Conservation (phyloP, 2,888 invertebrate species). For the Theretra japonica region DNA sequence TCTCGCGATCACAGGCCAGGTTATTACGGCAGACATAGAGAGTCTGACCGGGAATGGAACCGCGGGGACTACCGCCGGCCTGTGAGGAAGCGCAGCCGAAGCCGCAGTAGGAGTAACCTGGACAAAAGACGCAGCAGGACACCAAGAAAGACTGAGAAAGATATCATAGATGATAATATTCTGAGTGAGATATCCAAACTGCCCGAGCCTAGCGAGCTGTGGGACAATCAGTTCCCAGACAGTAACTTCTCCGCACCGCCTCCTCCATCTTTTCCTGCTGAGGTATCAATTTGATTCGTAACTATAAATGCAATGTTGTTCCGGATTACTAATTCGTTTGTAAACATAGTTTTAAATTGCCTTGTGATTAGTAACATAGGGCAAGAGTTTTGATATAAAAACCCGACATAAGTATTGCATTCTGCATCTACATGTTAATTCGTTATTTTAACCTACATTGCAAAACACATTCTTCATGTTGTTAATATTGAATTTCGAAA, state of each 20-base stretch:
- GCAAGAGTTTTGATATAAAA: too few relatives aligned
- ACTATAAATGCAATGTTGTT: neutral
- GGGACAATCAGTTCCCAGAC: constrained; percentile 75
- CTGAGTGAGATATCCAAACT: constrained; percentile 74
- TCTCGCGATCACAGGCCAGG: constrained; percentile 57
- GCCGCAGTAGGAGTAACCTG: constrained; percentile 63
- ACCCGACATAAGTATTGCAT: too few relatives aligned
- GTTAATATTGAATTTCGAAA: too few relatives aligned
- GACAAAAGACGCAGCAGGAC: constrained; percentile 65
- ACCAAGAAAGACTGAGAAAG: constrained; percentile 70
- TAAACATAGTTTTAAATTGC: neutral
- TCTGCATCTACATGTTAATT: too few relatives aligned
- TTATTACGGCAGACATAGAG: constrained; percentile 44
- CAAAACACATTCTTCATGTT: too few relatives aligned
- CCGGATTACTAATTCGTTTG: neutral
- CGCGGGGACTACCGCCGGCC: constrained; percentile 45
- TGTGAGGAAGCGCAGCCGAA: constrained; percentile 45
- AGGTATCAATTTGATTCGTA: constrained; percentile 49
- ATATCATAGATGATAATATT: constrained; percentile 73
- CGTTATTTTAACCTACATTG: too few relatives aligned
- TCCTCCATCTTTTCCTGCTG: constrained; percentile 50
- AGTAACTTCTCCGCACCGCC: constrained; percentile 50
- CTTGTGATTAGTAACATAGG: neutral
- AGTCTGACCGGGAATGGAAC: constrained; percentile 56
- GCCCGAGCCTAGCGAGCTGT: constrained; percentile 75